Evolutionary conservation across 2,113 vertebrate species (phyloP), one percentile per base, ranked within the genome.

Genomic region (Gymnocephalus cernua): DNA sequence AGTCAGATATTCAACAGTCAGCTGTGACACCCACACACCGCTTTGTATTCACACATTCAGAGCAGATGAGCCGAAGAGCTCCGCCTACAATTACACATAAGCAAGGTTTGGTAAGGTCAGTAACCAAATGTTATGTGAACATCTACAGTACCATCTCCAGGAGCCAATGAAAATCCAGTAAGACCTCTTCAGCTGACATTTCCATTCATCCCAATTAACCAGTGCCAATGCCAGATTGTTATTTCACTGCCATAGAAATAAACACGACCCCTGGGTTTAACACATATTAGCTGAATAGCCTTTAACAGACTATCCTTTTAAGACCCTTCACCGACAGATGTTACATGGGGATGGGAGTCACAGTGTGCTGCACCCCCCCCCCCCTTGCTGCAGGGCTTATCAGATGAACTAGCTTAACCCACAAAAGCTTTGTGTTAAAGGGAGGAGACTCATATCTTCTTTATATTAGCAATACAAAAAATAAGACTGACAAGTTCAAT

Each of bases 21-120:
- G 89, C 84, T 89, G 85, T 68, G 80, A 84, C 70, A 58, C 79
- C 64, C 75, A 89, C 83, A 62, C 48, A 29, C 48, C 71, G 35
- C 1, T 14, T n/a, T 32, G 62, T 8, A n/a, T 57, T 85, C 65
- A 53, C 51, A 85, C 80, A 76, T 35, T 57, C 45, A 54, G 68
- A 75, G 76, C 69, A 67, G 74, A 38, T 27, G 70, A 82, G 59
- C 21, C 53, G 51, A 77, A 4, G 27, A 6, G 21, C 29, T 4
- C 53, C 79, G 53, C 32, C 56, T 13, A 7, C 68, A 78, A 85
- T 74, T 85, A 82, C 63, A 75, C 27, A 61, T 18, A 54, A 18
- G 47, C 48, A 54, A 23, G 61, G 62, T 53, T 14, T 83, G 77
- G 79, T n/a, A n/a, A n/a, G n/a, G n/a, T n/a, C 27, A 58, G 58